Evolutionary conservation across 2,888 invertebrate species (phyloP).

Genomic region (Limenitis camilla): DNA sequence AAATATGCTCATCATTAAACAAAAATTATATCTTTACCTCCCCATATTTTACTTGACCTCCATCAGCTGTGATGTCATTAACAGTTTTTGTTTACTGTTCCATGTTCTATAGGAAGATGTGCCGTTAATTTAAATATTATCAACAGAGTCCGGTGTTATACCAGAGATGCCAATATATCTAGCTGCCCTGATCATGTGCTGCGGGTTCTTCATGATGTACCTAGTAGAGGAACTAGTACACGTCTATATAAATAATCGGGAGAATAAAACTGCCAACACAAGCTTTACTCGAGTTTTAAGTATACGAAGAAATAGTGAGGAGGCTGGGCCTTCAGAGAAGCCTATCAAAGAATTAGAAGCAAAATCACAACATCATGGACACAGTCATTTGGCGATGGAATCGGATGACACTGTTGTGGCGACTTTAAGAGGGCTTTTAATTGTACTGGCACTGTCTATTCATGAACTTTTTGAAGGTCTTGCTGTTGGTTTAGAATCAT

Average conservation of each 20-base stretch:
- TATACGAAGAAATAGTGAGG: constrained; percentile 41
- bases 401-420: constrained; percentile 61
- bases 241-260: constrained; percentile 75
- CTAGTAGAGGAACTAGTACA: constrained; percentile 86
- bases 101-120: background rate
- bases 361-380: constrained; percentile 34
- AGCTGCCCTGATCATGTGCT: constrained; percentile 83
- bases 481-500: constrained; percentile 84
- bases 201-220: constrained; percentile 84
- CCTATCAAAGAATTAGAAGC: constrained; percentile 34
- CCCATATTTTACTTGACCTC: no score
- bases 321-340: constrained; percentile 23
- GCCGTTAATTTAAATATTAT: background rate
- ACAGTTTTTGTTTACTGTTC: no score
- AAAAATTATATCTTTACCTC: no score
- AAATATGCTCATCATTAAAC: no score
- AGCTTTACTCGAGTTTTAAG: constrained; percentile 53
- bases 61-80: no score
- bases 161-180: constrained; percentile 76
- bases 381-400: constrained; percentile 44
- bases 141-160: constrained; percentile 60
- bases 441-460: constrained; percentile 82
- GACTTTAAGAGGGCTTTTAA: constrained; percentile 80
- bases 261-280: constrained; percentile 46
- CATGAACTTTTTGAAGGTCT: constrained; percentile 91